A percentile compares a stretch with the other conserved stretches of the same genome.
These are phyloP conservation scores for Sylvia borin DNA, from an alignment of 2,797 vertebrate species.

Conservation along the genomic window DNA sequence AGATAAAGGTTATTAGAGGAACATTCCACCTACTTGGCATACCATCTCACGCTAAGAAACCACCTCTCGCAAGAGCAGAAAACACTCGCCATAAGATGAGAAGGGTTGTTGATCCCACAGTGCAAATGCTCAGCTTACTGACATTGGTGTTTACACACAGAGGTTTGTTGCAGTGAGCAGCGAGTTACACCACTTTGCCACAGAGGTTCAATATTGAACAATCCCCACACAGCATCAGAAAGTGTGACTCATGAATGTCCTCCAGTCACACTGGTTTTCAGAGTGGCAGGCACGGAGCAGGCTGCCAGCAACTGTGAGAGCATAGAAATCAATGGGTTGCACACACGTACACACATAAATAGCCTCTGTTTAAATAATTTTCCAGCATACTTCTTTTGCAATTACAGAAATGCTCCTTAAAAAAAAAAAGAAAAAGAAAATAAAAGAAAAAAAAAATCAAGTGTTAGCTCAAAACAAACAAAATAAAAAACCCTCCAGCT, in stretches of 20 bases:
- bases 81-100: background rate
- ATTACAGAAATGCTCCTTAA: background rate
- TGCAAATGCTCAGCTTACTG: background rate
- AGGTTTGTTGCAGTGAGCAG: background rate
- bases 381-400: background rate
- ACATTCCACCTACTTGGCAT: background rate
- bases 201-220: slow-evolving; percentile 35
- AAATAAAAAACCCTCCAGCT: background rate
- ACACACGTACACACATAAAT: background rate
- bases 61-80: background rate
- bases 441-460: background rate
- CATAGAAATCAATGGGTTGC: background rate
- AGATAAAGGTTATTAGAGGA: background rate
- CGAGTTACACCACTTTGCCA: background rate
- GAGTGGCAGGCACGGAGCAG: slow-evolving; percentile 5
- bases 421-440: background rate
- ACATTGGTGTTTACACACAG: background rate
- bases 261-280: slow-evolving; percentile 21
- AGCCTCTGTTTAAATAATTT: background rate
- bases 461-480: background rate
- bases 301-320: slow-evolving; percentile 10
- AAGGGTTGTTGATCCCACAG: background rate
- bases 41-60: background rate
- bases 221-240: background rate
- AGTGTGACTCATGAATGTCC: slow-evolving; percentile 28